Percentiles rank a stretch among this genome's conserved stretches.
Evolutionary conservation across 2,888 invertebrate species (phyloP).

Genomic region (Trachelus iudaicus): DNA sequence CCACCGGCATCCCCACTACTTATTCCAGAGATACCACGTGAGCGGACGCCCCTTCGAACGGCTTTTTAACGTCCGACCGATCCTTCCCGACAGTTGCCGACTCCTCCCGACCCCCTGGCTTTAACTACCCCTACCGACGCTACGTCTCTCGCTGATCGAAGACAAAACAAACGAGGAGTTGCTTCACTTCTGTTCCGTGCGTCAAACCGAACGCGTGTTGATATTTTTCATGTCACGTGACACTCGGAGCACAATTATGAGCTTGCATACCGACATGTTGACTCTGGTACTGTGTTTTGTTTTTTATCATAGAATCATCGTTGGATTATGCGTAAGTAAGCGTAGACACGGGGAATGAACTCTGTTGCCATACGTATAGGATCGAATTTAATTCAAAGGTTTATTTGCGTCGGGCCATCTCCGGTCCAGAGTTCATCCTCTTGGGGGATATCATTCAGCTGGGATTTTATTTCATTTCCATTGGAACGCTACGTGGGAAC

Average conservation of each 20-base stretch:
- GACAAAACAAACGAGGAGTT: not conserved
- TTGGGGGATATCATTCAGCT: constrained; percentile 2
- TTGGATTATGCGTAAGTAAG: not conserved
- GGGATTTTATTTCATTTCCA: constrained; percentile 12
- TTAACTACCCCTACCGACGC: not conserved
- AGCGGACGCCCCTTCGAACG: constrained; percentile 20
- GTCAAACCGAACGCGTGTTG: not conserved
- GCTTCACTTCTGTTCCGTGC: not conserved
- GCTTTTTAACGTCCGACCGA: constrained; percentile 1
- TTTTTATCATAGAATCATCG: not conserved
- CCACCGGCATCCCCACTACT: constrained; percentile 26
- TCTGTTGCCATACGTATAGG: not conserved
- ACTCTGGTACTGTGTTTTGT: not conserved
- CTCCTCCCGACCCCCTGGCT: constrained; percentile 19
- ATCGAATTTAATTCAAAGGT: not conserved
- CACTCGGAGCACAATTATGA: not conserved
- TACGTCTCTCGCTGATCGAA: not conserved
- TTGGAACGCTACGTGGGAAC: constrained; percentile 16
- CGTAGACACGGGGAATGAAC: not conserved
- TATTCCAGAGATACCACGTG: constrained; percentile 12
- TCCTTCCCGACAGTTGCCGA: constrained; percentile 30
- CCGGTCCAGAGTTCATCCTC: not conserved
- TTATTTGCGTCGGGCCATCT: not conserved
- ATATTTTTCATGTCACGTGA: not conserved
- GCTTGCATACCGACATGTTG: not conserved